Evolutionary conservation across 2,113 vertebrate genomes (phyloP).

Genomic region (Acinonyx jubatus): DNA sequence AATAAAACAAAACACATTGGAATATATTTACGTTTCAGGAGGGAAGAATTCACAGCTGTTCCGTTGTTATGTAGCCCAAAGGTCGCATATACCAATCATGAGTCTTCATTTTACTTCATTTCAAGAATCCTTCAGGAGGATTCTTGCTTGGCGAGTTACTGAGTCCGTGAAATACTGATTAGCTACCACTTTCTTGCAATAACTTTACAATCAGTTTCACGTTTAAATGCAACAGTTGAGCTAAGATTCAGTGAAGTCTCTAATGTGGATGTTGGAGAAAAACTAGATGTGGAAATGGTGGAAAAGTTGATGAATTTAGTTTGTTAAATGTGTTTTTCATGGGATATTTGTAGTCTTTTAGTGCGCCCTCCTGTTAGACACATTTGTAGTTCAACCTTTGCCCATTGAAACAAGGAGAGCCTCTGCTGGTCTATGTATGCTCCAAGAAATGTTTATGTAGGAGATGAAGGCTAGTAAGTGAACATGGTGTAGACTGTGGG

Average conservation of each 20-base stretch:
- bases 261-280: neutral
- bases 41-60: neutral
- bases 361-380: neutral
- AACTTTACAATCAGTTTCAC: neutral
- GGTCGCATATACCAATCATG: no score
- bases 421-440: neutral
- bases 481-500: neutral
- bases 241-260: neutral
- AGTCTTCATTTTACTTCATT: neutral
- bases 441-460: neutral
- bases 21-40: neutral
- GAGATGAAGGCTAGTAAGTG: neutral
- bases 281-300: neutral
- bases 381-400: neutral
- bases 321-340: neutral
- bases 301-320: neutral
- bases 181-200: neutral
- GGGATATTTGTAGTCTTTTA: neutral
- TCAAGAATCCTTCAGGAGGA: neutral
- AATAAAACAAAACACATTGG: neutral
- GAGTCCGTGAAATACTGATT: neutral
- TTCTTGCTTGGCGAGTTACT: neutral
- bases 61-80: neutral
- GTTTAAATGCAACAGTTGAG: neutral
- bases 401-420: neutral